A percentile compares a stretch with the other conserved stretches of the same genome.
phyloP scores from a whole-genome alignment of 2,888 invertebrate species.

The Prenolepis imparis region DNA sequence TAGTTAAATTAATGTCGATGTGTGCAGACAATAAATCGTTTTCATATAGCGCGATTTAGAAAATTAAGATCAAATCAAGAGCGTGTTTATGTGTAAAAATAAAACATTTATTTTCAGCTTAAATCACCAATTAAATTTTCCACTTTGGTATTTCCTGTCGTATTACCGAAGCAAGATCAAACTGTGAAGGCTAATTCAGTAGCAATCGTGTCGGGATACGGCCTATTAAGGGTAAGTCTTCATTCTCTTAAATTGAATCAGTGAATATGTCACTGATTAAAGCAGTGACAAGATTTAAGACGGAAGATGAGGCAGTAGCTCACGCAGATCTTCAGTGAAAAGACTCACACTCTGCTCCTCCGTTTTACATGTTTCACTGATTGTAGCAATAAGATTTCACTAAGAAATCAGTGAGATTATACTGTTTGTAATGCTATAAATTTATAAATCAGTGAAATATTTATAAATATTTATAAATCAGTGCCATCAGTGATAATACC shows the following conservation, averaged over 20 bases:
- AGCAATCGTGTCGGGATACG: slow-evolving; percentile 79
- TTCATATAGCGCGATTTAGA: not conserved
- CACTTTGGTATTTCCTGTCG: slow-evolving; percentile 80
- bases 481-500: too few relatives aligned
- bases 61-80: not conserved
- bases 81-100: not conserved
- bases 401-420: not conserved
- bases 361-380: not conserved
- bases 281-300: not conserved
- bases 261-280: not conserved
- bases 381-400: not conserved
- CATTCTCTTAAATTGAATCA: not conserved
- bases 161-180: slow-evolving; percentile 84
- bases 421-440: too few relatives aligned
- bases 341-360: not conserved
- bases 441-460: too few relatives aligned
- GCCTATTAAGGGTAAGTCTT: slow-evolving; percentile 75
- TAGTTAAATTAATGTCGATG: not conserved
- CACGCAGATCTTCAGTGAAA: not conserved
- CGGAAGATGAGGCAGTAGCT: not conserved
- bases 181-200: slow-evolving; percentile 56
- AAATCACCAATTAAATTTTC: slow-evolving; percentile 45
- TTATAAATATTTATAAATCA: too few relatives aligned
- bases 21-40: not conserved
- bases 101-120: slow-evolving; percentile 41